Evolutionary conservation across 2,797 vertebrate genomes (phyloP), one percentile per base, ranked within the genome.

Genomic region (Hypotaenidia philippensis): DNA sequence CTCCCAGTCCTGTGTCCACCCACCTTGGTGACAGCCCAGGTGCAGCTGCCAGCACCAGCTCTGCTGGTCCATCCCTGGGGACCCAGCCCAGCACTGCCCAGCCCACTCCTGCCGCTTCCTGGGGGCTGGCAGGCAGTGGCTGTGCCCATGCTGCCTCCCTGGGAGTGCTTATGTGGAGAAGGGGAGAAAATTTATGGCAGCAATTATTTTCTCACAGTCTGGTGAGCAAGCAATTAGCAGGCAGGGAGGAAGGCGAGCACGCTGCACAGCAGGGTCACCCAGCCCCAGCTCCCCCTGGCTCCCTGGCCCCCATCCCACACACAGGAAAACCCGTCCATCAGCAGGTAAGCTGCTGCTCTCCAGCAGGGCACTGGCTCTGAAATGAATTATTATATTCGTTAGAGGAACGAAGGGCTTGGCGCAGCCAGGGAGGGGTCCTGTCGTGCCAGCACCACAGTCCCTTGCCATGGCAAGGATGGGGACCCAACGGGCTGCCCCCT

Each of bases 181-280:
- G 82, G 88, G 93, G 71, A 83, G 87, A 91, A 96, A 96, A 96
- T 96, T 94, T 95, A 96, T 92, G 93, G 96, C 75, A 70, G 95
- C 96, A 93, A 95, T 97, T 96, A 96, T 87, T 95, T 96, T 76
- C 94, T 96, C 89, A 83, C 95, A 95, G 97, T 97, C 97, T 96
- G 96, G 97, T 79, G 91, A 93, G 77, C 87, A 96, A 92, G 97
- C 96, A 94, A 83, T 96, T 94, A 96, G 93, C 91, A 87, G 90
- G 60, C 90, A 71, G 91, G 96, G 89, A 93, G 72, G 83, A 83
- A 83, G 97, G 68, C 5, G 44, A 84, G 96, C 7, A 0, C 8
- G 18, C 72, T 0, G 11, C 8, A 3, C 68, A 82, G 69, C 5
- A 2, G 63, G 74, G 95, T 89, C 64, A 18, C 83, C 18, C 47